Conservation (phyloP, 2,797 vertebrate species). For the Mycteria americana region DNA sequence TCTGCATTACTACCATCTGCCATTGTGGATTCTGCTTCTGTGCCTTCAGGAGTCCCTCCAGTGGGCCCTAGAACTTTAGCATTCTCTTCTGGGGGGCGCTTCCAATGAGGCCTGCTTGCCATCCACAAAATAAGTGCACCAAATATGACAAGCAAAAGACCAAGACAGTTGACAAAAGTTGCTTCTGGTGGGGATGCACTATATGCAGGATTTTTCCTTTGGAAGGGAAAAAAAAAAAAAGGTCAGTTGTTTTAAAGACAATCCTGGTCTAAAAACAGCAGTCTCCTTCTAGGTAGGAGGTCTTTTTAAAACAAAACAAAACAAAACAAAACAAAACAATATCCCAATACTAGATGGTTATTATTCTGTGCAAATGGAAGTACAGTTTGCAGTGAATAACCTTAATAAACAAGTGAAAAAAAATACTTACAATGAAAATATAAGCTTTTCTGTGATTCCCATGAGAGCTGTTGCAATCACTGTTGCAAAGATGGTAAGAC, state of each 20-base stretch:
- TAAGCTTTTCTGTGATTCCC: constrained; percentile 94
- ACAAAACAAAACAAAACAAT: not conserved
- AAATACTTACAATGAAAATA: constrained; percentile 90
- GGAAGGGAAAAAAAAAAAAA: not conserved
- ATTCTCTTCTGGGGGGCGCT: constrained; percentile 83
- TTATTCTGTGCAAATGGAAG: not conserved
- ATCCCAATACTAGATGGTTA: not conserved
- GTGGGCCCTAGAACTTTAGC: constrained; percentile 55
- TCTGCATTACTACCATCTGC: constrained; percentile 44
- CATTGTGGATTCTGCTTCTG: constrained; percentile 60
- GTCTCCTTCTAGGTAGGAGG: not conserved
- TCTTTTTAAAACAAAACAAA: not conserved
- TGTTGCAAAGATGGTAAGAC: constrained; percentile 85
- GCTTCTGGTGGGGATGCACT: constrained; percentile 86
- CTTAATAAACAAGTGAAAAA: not conserved
- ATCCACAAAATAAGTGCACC: constrained; percentile 90
- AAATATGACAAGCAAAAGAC: constrained; percentile 85
- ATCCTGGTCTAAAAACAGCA: not conserved
- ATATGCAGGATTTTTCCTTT: constrained; percentile 73
- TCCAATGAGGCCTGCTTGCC: constrained; percentile 87
- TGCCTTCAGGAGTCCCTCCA: constrained; percentile 52
- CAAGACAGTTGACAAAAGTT: constrained; percentile 86
- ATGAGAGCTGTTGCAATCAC: constrained; percentile 86
- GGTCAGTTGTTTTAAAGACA: constrained; percentile 1
- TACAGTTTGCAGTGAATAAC: not conserved